A percentile compares a stretch with the other conserved stretches of the same genome.
These are phyloP conservation scores for Polydrusus pterygomalis DNA, from an alignment of 2,888 invertebrate genomes.

Conservation along the genomic window DNA sequence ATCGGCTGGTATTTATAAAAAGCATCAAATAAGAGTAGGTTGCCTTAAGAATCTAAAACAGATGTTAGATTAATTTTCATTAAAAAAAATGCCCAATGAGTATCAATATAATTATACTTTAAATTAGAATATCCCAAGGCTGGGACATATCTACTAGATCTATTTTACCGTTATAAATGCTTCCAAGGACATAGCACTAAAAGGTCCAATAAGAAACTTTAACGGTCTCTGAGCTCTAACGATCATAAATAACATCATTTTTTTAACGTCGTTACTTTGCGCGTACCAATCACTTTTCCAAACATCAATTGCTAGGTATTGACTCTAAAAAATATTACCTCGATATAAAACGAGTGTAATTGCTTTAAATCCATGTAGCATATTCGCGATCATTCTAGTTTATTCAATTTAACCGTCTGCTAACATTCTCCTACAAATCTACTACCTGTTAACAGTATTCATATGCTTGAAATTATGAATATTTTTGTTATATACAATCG, in stretches of 20 bases:
- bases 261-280: slow-evolving; percentile 32
- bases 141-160: too few relatives aligned
- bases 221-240: slow-evolving; percentile 45
- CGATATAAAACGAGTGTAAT: too few relatives aligned
- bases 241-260: slow-evolving; percentile 43
- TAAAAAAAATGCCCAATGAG: neutral
- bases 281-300: slow-evolving; percentile 50
- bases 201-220: slow-evolving; percentile 49
- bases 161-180: slow-evolving; percentile 49
- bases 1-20: slow-evolving; percentile 49
- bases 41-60: slow-evolving; percentile 53
- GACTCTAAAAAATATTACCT: slow-evolving; percentile 39
- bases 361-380: too few relatives aligned
- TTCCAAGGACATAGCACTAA: slow-evolving; percentile 52
- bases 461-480: too few relatives aligned
- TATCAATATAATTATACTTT: too few relatives aligned
- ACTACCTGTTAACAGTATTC: too few relatives aligned
- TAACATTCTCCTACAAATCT: too few relatives aligned
- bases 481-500: too few relatives aligned
- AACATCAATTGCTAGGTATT: slow-evolving; percentile 40
- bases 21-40: slow-evolving; percentile 56
- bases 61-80: neutral
- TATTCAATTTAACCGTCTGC: too few relatives aligned
- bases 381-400: too few relatives aligned
- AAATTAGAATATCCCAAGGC: too few relatives aligned